Evolutionary conservation across 2,113 vertebrate species (phyloP).

Genomic region (Verasper variegatus): DNA sequence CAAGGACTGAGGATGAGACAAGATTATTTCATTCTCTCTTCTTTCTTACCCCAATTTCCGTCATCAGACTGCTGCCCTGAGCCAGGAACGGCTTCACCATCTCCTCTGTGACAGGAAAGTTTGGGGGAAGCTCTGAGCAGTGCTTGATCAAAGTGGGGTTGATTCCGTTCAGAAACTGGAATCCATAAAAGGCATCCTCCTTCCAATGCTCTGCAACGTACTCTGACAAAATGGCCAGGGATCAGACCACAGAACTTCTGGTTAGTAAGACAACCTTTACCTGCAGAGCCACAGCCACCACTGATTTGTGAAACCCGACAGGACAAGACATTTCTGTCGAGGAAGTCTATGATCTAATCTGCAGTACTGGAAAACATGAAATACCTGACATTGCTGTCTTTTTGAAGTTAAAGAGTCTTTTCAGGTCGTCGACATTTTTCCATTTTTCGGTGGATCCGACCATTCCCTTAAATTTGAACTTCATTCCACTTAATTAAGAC

Average conservation of each 20-base stretch:
- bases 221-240: slow-evolving; percentile 72
- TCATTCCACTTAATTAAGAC: slow-evolving; percentile 32
- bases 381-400: slow-evolving; percentile 64
- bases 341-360: not conserved
- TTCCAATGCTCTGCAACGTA: slow-evolving; percentile 82
- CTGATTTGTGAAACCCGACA: too few relatives aligned
- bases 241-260: too few relatives aligned
- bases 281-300: too few relatives aligned
- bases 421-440: slow-evolving; percentile 58
- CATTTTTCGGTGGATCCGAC: slow-evolving; percentile 45
- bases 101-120: slow-evolving; percentile 88
- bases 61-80: slow-evolving; percentile 82
- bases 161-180: slow-evolving; percentile 89
- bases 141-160: slow-evolving; percentile 88
- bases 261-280: too few relatives aligned
- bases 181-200: slow-evolving; percentile 90
- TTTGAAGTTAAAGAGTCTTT: slow-evolving; percentile 39
- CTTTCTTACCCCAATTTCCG: slow-evolving; percentile 86
- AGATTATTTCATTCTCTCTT: not conserved
- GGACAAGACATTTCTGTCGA: too few relatives aligned
- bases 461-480: slow-evolving; percentile 60
- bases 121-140: slow-evolving; percentile 85
- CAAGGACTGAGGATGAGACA: too few relatives aligned
- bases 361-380: not conserved
- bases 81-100: slow-evolving; percentile 87